phyloP scores from a whole-genome alignment of 1,140 invertebrate species.

The Pseudomyrmex flavicornis region DNA sequence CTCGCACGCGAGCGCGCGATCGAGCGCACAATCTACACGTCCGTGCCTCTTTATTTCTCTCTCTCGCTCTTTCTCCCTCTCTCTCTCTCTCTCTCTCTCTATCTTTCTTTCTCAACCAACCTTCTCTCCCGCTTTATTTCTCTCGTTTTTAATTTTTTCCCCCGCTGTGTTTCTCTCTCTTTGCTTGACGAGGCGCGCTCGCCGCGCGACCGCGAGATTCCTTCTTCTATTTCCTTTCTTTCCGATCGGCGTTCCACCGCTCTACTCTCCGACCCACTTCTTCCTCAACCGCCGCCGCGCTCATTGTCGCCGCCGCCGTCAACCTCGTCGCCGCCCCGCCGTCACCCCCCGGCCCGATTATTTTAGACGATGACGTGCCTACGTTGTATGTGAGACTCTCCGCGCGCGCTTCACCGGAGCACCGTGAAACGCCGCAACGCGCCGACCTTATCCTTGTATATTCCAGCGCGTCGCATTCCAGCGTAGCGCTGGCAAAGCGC shows the following conservation, averaged over 20 bases:
- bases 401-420: conserved; percentile 18
- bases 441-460: conserved; percentile 68
- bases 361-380: conserved; percentile 79
- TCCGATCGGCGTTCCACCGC: conserved; percentile 46
- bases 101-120: neutral
- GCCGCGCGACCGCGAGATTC: conserved; percentile 62
- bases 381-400: conserved; percentile 49
- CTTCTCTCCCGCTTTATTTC: neutral
- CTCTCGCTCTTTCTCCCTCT: neutral
- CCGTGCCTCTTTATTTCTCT: neutral
- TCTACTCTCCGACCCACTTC: conserved; percentile 69
- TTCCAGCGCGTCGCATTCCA: conserved; percentile 67
- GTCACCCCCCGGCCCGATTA: conserved; percentile 72
- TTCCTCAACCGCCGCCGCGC: conserved; percentile 48
- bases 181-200: conserved; percentile 52
- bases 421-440: conserved; percentile 5
- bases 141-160: neutral
- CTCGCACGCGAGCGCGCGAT: neutral
- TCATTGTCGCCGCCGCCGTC: conserved; percentile 66
- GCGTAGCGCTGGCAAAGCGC: conserved; percentile 19
- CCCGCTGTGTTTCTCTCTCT: conserved; percentile 34
- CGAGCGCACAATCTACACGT: conserved; percentile 25
- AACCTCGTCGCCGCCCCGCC: conserved; percentile 22
- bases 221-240: conserved; percentile 63
- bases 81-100: neutral